These are phyloP conservation scores for Synanceia verrucosa DNA, from an alignment of 2,797 vertebrate species.

Conservation along the genomic window DNA sequence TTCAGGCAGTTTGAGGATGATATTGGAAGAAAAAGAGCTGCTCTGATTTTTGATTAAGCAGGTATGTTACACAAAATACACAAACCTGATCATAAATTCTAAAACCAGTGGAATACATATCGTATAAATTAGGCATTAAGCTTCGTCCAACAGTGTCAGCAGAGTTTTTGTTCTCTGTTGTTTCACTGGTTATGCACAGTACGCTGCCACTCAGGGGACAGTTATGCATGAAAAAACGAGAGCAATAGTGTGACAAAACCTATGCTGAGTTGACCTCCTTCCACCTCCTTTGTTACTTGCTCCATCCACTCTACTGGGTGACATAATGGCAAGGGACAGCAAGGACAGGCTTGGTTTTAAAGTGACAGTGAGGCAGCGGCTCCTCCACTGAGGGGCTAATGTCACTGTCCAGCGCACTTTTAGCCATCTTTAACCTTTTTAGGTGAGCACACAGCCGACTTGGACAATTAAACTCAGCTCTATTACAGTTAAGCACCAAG, in stretches of 20 bases:
- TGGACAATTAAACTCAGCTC: constrained; percentile 60
- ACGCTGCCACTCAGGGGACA: constrained; percentile 12
- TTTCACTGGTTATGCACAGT: background rate
- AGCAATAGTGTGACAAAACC: constrained; percentile 56
- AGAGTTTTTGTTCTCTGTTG: constrained; percentile 1
- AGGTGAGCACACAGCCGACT: constrained; percentile 44
- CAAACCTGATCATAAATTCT: background rate
- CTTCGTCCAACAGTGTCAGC: background rate
- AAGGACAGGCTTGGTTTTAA: constrained; percentile 62
- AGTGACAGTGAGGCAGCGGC: constrained; percentile 56
- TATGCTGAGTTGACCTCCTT: constrained; percentile 67
- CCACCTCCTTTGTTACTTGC: constrained; percentile 62
- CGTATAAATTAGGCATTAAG: background rate
- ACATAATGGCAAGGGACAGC: constrained; percentile 67
- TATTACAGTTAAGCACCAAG: constrained; percentile 59
- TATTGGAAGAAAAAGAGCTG: background rate
- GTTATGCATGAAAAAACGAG: constrained; percentile 33
- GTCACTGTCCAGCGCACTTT: constrained; percentile 28
- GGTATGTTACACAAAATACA: background rate
- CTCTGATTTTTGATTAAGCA: background rate
- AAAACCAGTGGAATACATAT: constrained; percentile 3
- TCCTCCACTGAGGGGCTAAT: constrained; percentile 2
- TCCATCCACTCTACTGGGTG: constrained; percentile 55
- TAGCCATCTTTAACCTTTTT: constrained; percentile 37
- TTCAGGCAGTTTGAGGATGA: background rate